phyloP scores from a whole-genome alignment of 2,888 invertebrate species.

The Micoletzkya japonica region DNA sequence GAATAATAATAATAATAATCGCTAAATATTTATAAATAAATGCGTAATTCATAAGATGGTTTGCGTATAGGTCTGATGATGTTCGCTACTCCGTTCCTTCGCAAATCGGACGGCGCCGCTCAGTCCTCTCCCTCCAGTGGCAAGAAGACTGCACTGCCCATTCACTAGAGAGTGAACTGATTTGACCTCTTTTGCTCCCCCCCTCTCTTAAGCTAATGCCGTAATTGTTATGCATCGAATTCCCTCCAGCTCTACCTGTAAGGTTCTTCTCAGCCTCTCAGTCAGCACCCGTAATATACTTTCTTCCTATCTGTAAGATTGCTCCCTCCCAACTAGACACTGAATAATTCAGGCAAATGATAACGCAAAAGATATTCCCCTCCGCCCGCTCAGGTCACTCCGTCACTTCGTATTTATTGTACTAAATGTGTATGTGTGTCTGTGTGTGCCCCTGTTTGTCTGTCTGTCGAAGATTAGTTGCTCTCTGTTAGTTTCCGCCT shows the following conservation, averaged over 20 bases:
- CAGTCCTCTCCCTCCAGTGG: background rate
- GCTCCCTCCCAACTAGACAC: no score
- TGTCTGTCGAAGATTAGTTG: no score
- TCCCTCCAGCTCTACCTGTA: background rate
- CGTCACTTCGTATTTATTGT: no score
- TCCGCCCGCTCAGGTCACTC: no score
- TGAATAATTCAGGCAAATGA: no score
- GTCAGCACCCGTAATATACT: no score
- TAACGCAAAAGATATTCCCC: no score
- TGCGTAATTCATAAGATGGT: background rate
- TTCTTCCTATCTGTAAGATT: no score
- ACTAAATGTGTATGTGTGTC: no score
- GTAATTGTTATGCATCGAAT: background rate
- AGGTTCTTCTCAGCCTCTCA: no score
- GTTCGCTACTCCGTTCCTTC: conserved; percentile 53
- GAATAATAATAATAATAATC: background rate
- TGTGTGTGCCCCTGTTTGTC: no score
- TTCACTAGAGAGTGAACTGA: background rate
- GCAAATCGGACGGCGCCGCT: conserved; percentile 28
- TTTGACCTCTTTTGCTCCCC: background rate
- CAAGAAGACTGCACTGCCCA: conserved; percentile 17
- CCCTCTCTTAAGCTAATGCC: background rate
- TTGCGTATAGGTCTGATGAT: conserved; percentile 50
- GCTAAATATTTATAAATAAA: background rate
- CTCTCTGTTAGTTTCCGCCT: no score